Base-by-base conservation (phyloP, 2,888 invertebrate species). In the Anorthoa munda region DNA sequence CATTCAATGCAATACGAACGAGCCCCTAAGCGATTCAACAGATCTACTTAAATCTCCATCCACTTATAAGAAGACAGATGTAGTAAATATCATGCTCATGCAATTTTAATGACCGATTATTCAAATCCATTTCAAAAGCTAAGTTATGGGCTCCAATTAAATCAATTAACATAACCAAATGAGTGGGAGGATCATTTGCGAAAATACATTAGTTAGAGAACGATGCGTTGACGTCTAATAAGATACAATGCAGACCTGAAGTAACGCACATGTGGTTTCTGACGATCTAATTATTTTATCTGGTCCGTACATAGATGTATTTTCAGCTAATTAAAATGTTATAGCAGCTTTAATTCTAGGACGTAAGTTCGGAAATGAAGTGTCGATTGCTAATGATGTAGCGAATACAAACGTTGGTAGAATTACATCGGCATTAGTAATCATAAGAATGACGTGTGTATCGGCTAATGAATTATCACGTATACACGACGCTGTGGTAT, bases 21-120 rank as follows among this genome's bases (percentile, higher is more conserved):
- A 81, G 81, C 78, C 83, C 77, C 75, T 79, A 81, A 71, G 79
- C 77, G 80, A 87, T 84, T 83, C 81, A 86, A 74, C 72, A 75
- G 78, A 85, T 86, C 78, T 75, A 80, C 77, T 84, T 79, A 83
- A 86, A 88, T 86, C 82, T 87, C 82, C 86, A 89, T 82, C 80
- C 83, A 81, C 85, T 83, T 80, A 86, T 65, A 69, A 77, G 75
- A 77, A 82, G 83, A 85, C 83, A 84, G 82, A 87, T 81, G 88
- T 82, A 82, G 87, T 87, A 87, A 88, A 87, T 86, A 87, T 85
- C 76, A 82, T 70, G 73, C 86, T 89, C 88, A 90, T 90, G 89
- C 88, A 89, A 89, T 85, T 88, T 87, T 89, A 90, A 92, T 89
- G 84, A 83, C 76, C 86, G 76, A 89, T 89, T 87, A 91, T 90